Conservation (phyloP, 2,888 invertebrate genomes). For the Lasioglossum villosulum region DNA sequence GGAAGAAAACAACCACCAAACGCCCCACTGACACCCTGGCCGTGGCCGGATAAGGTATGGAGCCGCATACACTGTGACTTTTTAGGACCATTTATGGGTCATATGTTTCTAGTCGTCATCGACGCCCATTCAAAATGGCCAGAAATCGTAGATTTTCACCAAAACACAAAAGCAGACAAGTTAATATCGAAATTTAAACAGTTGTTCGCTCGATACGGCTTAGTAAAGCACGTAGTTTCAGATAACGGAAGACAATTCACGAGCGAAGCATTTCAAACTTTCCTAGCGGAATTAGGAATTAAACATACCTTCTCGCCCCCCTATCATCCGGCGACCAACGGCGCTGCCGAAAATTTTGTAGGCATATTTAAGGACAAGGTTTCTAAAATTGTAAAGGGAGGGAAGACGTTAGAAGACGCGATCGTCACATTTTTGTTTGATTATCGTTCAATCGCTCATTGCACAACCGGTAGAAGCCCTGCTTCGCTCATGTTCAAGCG, state of each 20-base stretch:
- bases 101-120: too few species aligned
- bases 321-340: neutral
- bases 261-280: conserved; percentile 31
- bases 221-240: conserved; percentile 28
- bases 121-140: conserved; percentile 48
- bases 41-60: neutral
- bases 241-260: conserved; percentile 37
- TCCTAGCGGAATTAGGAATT: conserved; percentile 29
- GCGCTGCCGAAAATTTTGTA: conserved; percentile 50
- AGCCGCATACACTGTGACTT: neutral
- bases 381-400: conserved; percentile 53
- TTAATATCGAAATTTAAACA: conserved; percentile 28
- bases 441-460: conserved; percentile 56
- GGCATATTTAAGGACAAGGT: conserved; percentile 51
- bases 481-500: conserved; percentile 56
- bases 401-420: conserved; percentile 48
- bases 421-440: conserved; percentile 55
- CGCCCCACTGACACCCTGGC: too few species aligned
- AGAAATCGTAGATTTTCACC: conserved; percentile 28
- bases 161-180: neutral
- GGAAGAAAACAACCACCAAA: too few species aligned
- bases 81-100: too few species aligned
- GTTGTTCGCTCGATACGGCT: conserved; percentile 12
- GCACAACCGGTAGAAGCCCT: conserved; percentile 55
- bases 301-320: conserved; percentile 40